Base-by-base conservation (phyloP, 2,113 vertebrate species). In the Anarrhichthys ocellatus region DNA sequence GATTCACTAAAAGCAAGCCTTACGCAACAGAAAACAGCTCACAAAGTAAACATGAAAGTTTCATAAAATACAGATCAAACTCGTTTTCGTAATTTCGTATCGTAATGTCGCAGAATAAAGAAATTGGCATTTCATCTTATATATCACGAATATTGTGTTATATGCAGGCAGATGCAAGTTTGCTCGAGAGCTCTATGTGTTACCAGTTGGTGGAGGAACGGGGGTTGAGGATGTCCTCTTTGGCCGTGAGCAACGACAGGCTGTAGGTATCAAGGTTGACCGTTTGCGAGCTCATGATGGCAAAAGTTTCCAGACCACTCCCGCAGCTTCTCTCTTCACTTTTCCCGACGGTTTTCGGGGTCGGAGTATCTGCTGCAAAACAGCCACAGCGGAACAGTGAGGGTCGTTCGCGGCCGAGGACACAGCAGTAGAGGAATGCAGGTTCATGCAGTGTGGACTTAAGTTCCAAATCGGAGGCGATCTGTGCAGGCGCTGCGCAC, bases 141-240 rank as follows among this genome's bases (percentile, higher is more conserved):
- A 29, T 22, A 36, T 50, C 36, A 40, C 6, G 44, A 46, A 78
- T 20, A 20, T 11, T 67, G 9, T 29, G 50, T 3, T 70, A 10
- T 8, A 6, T 32, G 4, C 36, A 24, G 20, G 17, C 4, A 56
- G 17, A 80, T 44, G 48, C 40, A 27, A 4, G 38, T 38, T 78
- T 20, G 61, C 27, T 24, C 6, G 46, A 59, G 56, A 85, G 32
- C 68, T 38, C 8, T 64, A 44, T 18, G 64, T 94, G 59, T 61
- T 96, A 97, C 96, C 96, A 97, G 94, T 94, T 94, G 78, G 95
- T 95, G 70, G 95, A 95, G 27, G 94, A 95, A 1, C 95, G 93
- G 9, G 93, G 92, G 91, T 96, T 96, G 46, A 94, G 88, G 87
- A 96, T 95, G 93, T 97, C 96, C 88, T 96, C 96, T 86, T 95